phyloP scores from a whole-genome alignment of 2,888 invertebrate genomes.

The Apeira syringaria region DNA sequence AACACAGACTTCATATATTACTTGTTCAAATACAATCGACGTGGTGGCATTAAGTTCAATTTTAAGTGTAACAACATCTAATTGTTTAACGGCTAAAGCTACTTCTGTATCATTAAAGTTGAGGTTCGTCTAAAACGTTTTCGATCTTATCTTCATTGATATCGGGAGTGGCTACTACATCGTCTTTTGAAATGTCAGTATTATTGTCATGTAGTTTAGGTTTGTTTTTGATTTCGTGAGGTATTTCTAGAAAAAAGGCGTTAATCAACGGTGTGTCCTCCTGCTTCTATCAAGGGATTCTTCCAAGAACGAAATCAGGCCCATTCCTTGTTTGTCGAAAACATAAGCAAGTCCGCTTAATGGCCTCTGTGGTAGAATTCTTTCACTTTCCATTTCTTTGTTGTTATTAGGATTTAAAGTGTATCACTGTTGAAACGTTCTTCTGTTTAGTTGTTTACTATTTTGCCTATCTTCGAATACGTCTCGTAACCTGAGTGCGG shows the following conservation, averaged over 20 bases:
- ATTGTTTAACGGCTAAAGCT: constrained; percentile 37
- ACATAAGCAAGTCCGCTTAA: constrained; percentile 65
- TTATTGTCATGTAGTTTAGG: constrained; percentile 35
- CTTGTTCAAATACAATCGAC: constrained; percentile 16
- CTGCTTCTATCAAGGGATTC: constrained; percentile 60
- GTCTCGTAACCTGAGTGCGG: not conserved
- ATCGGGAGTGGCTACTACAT: constrained; percentile 35
- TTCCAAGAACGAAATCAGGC: constrained; percentile 64
- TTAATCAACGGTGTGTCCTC: constrained; percentile 69
- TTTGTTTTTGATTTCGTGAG: constrained; percentile 36
- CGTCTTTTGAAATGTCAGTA: constrained; percentile 34
- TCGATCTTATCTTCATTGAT: constrained; percentile 55
- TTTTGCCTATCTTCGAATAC: constrained; percentile 1
- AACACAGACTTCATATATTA: constrained; percentile 18
- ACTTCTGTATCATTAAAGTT: constrained; percentile 43
- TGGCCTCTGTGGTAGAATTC: constrained; percentile 57
- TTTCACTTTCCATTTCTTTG: constrained; percentile 71
- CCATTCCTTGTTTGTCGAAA: constrained; percentile 61
- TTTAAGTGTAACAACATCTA: constrained; percentile 32
- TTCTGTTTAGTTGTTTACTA: constrained; percentile 7
- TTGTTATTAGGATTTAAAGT: constrained; percentile 49
- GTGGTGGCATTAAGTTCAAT: constrained; percentile 35
- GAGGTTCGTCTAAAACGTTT: constrained; percentile 45
- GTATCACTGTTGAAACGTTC: constrained; percentile 34
- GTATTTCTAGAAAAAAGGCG: constrained; percentile 50